A percentile compares a stretch with the other conserved stretches of the same genome.
These are phyloP conservation scores for Glomeris maerens DNA, from an alignment of 1,140 invertebrate species.

Conservation along the genomic window DNA sequence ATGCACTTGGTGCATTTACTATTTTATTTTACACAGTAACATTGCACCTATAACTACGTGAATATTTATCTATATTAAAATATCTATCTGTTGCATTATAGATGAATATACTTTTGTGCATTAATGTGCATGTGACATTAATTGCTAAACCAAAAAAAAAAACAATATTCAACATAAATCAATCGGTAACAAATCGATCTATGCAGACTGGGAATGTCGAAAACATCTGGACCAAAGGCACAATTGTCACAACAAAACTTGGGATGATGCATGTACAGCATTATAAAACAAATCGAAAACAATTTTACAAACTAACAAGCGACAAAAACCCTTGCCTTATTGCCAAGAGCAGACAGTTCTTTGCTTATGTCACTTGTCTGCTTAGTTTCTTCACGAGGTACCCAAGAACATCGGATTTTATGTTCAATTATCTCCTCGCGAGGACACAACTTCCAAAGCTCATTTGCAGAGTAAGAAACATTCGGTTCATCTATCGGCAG, in stretches of 20 bases:
- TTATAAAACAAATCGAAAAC: background rate
- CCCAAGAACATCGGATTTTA: conserved; percentile 9
- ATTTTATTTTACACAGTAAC: too few species aligned
- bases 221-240: background rate
- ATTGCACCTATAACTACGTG: too few species aligned
- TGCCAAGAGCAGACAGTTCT: too few species aligned
- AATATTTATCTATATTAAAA: too few species aligned
- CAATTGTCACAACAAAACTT: background rate
- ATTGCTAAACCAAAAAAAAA: too few species aligned
- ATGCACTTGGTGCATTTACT: too few species aligned
- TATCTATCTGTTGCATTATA: too few species aligned
- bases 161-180: too few species aligned
- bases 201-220: background rate
- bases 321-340: background rate
- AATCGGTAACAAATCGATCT: too few species aligned
- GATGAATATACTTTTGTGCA: too few species aligned
- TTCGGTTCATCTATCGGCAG: conserved; percentile 38
- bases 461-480: conserved; percentile 32
- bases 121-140: too few species aligned
- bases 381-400: background rate
- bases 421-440: conserved; percentile 27
- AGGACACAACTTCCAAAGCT: conserved; percentile 42
- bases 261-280: background rate
- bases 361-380: background rate
- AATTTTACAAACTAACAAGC: background rate